Evolutionary conservation across 2,797 vertebrate species (phyloP), one percentile per base, ranked within the genome.

Genomic region (Cichlasoma orientale): DNA sequence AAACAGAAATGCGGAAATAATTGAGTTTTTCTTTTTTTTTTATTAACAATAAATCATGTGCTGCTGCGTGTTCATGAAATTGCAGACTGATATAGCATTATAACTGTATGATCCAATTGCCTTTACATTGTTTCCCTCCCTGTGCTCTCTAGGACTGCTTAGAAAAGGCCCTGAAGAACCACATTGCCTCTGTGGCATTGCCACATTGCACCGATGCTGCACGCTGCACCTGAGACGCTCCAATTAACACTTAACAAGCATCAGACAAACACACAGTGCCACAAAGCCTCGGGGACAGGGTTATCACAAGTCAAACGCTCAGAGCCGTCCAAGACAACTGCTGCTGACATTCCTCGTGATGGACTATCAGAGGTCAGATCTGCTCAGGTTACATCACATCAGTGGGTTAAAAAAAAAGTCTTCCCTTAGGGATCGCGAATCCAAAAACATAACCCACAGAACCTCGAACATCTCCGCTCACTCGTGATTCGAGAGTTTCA

Each of bases 221-320:
- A 18, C 7, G 31, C 71, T 79, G 69, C 90, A 91, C 90, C 92
- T 89, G 88, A 89, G 91, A 87, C 19, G 29, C 88, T 82, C 90
- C 91, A 92, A 92, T 92, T 91, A 94, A 82, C 85, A 81, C 77
- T 77, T 72, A 27, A 61, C 71, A 63, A 47, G 54, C 47, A 75
- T 84, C 80, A 82, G 83, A 92, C 73, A 92, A 91, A 93, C 87
- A 91, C 79, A 55, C 18, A 1, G 58, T 4, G 47, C 74, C 36
- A n/a, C 38, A 2, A 66, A 75, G 72, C 89, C 90, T 81, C 19
- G 0, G 87, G 79, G 88, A 88, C 25, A 1, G 4, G 59, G 70
- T 83, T 78, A 82, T 79, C 78, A 80, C 74, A 69, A 88, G 84
- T 83, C 80, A 56, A n/a, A 68, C 56, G 27, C 71, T 3, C 2